A percentile compares a stretch with the other conserved stretches of the same genome.
Conservation (phyloP, 1,140 invertebrate species). For the Zaprionus ghesquierei region DNA sequence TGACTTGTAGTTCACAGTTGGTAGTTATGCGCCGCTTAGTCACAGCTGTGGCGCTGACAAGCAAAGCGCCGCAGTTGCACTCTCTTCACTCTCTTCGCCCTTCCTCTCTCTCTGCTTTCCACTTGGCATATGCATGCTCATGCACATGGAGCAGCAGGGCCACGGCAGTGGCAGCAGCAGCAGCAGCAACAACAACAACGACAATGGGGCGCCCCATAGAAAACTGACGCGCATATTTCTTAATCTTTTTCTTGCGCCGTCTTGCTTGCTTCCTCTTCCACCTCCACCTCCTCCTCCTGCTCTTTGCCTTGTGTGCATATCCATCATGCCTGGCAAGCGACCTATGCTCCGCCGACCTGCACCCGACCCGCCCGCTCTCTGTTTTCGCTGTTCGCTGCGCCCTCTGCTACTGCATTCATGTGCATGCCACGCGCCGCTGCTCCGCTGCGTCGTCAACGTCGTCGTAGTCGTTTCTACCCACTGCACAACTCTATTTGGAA, state of each 20-base stretch:
- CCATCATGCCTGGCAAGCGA: constrained; percentile 69
- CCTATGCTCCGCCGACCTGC: constrained; percentile 58
- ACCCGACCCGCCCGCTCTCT: neutral
- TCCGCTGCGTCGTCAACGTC: constrained; percentile 60
- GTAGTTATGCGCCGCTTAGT: constrained; percentile 78
- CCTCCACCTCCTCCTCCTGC: constrained; percentile 2
- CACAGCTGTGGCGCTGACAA: constrained; percentile 76
- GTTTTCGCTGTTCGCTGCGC: neutral
- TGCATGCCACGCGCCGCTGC: constrained; percentile 72
- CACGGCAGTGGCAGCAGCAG: neutral
- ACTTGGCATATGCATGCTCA: constrained; percentile 64
- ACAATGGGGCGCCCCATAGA: constrained; percentile 49
- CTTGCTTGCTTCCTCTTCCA: constrained; percentile 5
- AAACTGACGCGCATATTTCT: constrained; percentile 67
- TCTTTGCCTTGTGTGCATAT: constrained; percentile 53
- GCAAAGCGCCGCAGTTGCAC: constrained; percentile 31
- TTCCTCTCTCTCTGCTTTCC: neutral
- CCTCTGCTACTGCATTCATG: constrained; percentile 53
- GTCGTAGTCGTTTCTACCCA: constrained; percentile 31
- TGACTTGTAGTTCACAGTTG: constrained; percentile 57
- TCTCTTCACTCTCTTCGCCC: neutral
- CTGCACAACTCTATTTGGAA: constrained; percentile 73
- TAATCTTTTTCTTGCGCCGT: constrained; percentile 70
- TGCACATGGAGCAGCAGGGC: constrained; percentile 47
- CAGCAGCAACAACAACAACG: constrained; percentile 24